A percentile compares a stretch with the other conserved stretches of the same genome.
These are phyloP conservation scores for Neelides sp. DNA, from an alignment of 1,140 invertebrate genomes.

Conservation along the genomic window DNA sequence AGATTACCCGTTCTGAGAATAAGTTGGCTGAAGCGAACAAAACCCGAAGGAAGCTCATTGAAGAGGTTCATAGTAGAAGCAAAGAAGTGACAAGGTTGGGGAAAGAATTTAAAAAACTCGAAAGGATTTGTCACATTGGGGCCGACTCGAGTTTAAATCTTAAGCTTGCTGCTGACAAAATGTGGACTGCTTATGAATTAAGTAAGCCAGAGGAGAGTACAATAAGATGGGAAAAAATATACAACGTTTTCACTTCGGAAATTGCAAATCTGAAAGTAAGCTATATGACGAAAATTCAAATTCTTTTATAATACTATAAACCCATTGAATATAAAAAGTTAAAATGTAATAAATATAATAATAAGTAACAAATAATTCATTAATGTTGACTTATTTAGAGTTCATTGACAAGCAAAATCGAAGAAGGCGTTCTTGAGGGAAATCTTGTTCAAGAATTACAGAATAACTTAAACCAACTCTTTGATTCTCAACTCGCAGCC, in stretches of 20 bases:
- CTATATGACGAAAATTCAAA: no score
- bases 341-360: no score
- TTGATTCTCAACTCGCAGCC: slow-evolving; percentile 19
- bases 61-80: no score
- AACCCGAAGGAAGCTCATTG: no score
- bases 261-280: slow-evolving; percentile 26
- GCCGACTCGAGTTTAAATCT: slow-evolving; percentile 23
- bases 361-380: no score
- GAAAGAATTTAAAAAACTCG: no score
- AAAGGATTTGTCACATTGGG: slow-evolving; percentile 16
- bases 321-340: no score
- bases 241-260: slow-evolving; percentile 17
- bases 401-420: slow-evolving; percentile 16
- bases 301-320: no score
- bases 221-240: slow-evolving; percentile 26
- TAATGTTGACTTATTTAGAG: no score
- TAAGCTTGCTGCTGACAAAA: slow-evolving; percentile 27
- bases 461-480: slow-evolving; percentile 20
- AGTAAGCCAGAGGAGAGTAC: slow-evolving; percentile 13
- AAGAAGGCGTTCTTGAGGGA: slow-evolving; percentile 15
- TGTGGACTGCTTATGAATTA: slow-evolving; percentile 23
- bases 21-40: no score
- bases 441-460: slow-evolving; percentile 11
- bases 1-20: no score
- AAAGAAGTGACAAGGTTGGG: no score